These are phyloP conservation scores for Frankliniella intonsa DNA, from an alignment of 2,888 invertebrate genomes.

Conservation along the genomic window DNA sequence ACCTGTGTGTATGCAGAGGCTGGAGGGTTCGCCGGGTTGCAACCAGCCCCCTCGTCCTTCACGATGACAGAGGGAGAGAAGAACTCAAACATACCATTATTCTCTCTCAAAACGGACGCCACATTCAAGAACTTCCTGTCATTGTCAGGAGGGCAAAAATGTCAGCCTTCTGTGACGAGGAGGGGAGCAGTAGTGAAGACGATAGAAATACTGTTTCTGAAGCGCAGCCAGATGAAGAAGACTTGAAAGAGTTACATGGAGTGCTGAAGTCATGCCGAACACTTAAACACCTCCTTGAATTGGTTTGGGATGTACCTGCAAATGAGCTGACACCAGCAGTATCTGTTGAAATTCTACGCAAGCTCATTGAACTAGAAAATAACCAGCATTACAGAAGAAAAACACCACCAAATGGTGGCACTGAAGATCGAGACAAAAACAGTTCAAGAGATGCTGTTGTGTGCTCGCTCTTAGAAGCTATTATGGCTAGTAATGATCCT, in stretches of 20 bases:
- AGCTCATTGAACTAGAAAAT: constrained; percentile 49
- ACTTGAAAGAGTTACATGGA: constrained; percentile 43
- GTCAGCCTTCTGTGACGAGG: neutral
- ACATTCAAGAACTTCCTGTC: constrained; percentile 63
- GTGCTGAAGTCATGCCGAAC: constrained; percentile 43
- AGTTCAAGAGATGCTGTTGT: constrained; percentile 46
- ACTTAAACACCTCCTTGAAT: constrained; percentile 44
- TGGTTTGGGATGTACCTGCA: constrained; percentile 48
- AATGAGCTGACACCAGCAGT: constrained; percentile 50
- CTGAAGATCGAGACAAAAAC: constrained; percentile 28
- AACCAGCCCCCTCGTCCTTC: neutral
- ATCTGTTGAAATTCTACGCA: constrained; percentile 48
- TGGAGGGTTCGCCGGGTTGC: constrained; percentile 14
- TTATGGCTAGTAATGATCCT: constrained; percentile 46
- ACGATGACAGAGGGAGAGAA: constrained; percentile 31
- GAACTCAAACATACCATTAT: constrained; percentile 51
- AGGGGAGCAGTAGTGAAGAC: constrained; percentile 28
- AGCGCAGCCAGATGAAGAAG: constrained; percentile 34
- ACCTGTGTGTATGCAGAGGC: neutral
- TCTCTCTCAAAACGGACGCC: constrained; percentile 61
- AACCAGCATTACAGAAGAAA: constrained; percentile 43
- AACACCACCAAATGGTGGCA: neutral
- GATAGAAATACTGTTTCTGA: constrained; percentile 28
- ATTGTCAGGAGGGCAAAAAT: constrained; percentile 51
- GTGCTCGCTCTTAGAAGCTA: constrained; percentile 49